Percentiles rank a stretch among this genome's conserved stretches.
Conservation (phyloP, 1,140 invertebrate species). For the Bombus pyrosoma region DNA sequence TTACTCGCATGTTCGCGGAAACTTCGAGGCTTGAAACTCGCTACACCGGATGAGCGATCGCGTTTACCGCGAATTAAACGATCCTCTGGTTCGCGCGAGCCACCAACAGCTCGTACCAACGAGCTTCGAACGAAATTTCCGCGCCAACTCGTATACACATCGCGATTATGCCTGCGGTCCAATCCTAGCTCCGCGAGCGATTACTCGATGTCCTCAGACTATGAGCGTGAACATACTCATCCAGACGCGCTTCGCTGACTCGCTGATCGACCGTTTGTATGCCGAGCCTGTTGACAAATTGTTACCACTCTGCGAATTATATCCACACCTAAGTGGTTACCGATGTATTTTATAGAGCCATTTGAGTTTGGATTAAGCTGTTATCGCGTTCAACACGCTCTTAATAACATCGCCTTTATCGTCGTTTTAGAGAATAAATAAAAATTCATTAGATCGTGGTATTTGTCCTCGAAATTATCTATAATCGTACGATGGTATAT, state of each 20-base stretch:
- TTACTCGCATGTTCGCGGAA: slow-evolving; percentile 54
- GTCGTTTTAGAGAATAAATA: background rate
- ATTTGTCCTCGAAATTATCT: background rate
- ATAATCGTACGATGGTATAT: background rate
- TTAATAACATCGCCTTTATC: background rate
- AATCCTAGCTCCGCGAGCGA: slow-evolving; percentile 12
- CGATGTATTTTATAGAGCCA: background rate
- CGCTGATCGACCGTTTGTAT: background rate
- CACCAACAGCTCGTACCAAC: slow-evolving; percentile 2
- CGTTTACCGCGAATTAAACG: slow-evolving; percentile 41
- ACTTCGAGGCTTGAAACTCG: background rate
- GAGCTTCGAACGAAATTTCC: slow-evolving; percentile 8
- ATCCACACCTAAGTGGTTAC: background rate
- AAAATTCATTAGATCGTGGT: background rate
- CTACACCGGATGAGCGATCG: background rate
- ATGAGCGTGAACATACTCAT: background rate
- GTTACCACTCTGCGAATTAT: background rate
- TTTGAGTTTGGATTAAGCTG: background rate
- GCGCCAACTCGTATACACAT: background rate
- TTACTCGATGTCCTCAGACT: slow-evolving; percentile 38
- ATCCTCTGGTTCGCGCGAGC: too few relatives aligned
- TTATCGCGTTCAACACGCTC: background rate
- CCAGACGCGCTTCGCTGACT: background rate
- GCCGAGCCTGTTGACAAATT: background rate
- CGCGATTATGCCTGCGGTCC: slow-evolving; percentile 45